A percentile compares a stretch with the other conserved stretches of the same genome.
Evolutionary conservation across 2,797 vertebrate species (phyloP).

Genomic region (Hydrocynus forskahlii): DNA sequence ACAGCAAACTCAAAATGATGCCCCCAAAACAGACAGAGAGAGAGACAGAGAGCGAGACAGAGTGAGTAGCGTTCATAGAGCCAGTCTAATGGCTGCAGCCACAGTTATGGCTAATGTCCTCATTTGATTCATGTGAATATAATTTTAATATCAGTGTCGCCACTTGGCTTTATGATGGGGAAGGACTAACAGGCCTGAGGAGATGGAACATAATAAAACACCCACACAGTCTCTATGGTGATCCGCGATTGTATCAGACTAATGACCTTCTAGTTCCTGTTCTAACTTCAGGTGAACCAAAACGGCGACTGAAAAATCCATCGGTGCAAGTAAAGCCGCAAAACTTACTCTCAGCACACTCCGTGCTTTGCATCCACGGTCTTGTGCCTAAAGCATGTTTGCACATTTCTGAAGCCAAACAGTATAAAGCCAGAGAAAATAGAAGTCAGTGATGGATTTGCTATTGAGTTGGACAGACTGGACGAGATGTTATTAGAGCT

Average conservation of each 20-base stretch:
- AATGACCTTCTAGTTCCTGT: background rate
- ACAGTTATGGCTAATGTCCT: background rate
- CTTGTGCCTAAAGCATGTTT: background rate
- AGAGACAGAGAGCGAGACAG: background rate
- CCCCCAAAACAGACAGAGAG: background rate
- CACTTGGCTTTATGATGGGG: background rate
- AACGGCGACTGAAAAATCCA: background rate
- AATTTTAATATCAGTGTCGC: background rate
- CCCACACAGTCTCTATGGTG: background rate
- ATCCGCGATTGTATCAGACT: background rate
- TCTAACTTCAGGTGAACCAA: constrained; percentile 12
- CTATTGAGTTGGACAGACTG: background rate
- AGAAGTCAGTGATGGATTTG: background rate
- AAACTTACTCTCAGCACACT: too few relatives aligned
- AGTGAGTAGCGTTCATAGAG: background rate
- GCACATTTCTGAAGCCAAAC: background rate
- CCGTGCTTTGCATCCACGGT: too few relatives aligned
- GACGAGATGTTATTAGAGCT: background rate
- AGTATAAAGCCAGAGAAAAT: background rate
- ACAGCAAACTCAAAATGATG: too few relatives aligned
- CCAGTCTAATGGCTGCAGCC: background rate
- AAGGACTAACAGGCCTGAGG: background rate
- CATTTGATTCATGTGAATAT: background rate
- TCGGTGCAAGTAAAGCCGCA: background rate
- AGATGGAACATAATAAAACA: background rate